Evolutionary conservation across 2,113 vertebrate species (phyloP).

Genomic region (Labeo rohita): DNA sequence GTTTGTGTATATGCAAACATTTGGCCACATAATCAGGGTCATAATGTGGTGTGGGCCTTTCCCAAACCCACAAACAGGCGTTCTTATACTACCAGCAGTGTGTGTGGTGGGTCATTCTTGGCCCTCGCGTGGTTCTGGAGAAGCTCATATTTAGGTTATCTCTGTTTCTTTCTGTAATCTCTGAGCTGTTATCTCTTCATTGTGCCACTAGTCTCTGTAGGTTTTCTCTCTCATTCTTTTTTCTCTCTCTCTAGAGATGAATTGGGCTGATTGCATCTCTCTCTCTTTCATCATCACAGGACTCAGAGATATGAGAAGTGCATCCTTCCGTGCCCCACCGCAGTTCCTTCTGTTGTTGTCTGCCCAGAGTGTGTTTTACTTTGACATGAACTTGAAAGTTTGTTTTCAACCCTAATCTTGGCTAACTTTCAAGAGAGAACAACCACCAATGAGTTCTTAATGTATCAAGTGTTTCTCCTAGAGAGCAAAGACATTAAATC

Average conservation of each 20-base stretch:
- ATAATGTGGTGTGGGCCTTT: background rate
- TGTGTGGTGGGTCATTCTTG: background rate
- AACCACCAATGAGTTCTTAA: background rate
- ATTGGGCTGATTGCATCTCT: constrained; percentile 63
- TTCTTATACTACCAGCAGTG: background rate
- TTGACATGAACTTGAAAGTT: background rate
- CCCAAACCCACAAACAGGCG: background rate
- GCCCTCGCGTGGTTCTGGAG: constrained; percentile 51
- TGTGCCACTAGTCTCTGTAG: constrained; percentile 49
- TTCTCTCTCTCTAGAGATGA: constrained; percentile 56
- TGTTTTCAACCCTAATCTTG: background rate
- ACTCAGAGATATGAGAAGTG: constrained; percentile 42
- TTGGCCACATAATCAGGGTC: background rate
- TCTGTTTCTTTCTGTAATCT: constrained; percentile 61
- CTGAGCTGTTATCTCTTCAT: constrained; percentile 54
- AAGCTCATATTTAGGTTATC: constrained; percentile 66
- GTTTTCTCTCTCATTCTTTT: constrained; percentile 9
- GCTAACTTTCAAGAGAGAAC: background rate
- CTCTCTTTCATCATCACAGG: constrained; percentile 54
- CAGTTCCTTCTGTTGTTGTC: constrained; percentile 8
- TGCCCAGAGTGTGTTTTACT: constrained; percentile 20
- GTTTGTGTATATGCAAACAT: background rate
- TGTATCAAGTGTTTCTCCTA: background rate
- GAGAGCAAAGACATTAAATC: background rate
- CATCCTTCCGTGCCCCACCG: constrained; percentile 23